A percentile compares a stretch with the other conserved stretches of the same genome.
phyloP scores from a whole-genome alignment of 2,888 invertebrate genomes.

The Drosophila koepferae region DNA sequence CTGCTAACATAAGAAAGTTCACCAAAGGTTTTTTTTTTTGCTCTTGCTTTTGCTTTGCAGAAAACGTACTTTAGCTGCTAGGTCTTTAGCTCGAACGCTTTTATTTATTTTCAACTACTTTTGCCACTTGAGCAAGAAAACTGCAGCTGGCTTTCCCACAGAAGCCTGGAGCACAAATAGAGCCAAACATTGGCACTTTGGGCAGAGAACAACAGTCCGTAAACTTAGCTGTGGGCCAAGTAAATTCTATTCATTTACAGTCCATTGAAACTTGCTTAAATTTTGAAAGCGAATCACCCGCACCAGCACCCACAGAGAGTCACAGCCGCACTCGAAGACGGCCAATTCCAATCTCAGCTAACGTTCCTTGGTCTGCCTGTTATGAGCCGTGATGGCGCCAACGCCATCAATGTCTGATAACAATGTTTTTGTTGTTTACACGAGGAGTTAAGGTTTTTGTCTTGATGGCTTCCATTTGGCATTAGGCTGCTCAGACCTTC shows the following conservation, averaged over 20 bases:
- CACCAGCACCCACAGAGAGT: background rate
- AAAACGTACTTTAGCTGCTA: conserved; percentile 37
- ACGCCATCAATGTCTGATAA: conserved; percentile 73
- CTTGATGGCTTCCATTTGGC: conserved; percentile 55
- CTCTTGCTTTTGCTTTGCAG: conserved; percentile 5
- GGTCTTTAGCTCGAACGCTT: conserved; percentile 32
- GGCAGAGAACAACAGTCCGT: conserved; percentile 32
- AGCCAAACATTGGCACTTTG: conserved; percentile 48
- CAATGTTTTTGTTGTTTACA: conserved; percentile 68
- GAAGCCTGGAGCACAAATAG: conserved; percentile 26
- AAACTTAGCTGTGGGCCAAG: conserved; percentile 44
- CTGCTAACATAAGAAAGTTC: conserved; percentile 65
- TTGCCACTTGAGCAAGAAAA: conserved; percentile 38
- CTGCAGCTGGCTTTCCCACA: conserved; percentile 41
- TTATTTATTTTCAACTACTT: conserved; percentile 67
- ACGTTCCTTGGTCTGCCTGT: conserved; percentile 36
- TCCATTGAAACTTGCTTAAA: conserved; percentile 77
- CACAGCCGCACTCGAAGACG: conserved; percentile 1
- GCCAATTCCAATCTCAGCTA: conserved; percentile 49
- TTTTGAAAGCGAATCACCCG: conserved; percentile 62
- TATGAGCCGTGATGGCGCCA: conserved; percentile 56
- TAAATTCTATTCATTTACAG: conserved; percentile 71
- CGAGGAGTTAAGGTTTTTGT: conserved; percentile 63
- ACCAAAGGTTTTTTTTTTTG: conserved; percentile 23
- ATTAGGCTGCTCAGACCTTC: conserved; percentile 25